These are phyloP conservation scores for Vesta saturnalis DNA, from an alignment of 2,888 invertebrate species.

Conservation along the genomic window DNA sequence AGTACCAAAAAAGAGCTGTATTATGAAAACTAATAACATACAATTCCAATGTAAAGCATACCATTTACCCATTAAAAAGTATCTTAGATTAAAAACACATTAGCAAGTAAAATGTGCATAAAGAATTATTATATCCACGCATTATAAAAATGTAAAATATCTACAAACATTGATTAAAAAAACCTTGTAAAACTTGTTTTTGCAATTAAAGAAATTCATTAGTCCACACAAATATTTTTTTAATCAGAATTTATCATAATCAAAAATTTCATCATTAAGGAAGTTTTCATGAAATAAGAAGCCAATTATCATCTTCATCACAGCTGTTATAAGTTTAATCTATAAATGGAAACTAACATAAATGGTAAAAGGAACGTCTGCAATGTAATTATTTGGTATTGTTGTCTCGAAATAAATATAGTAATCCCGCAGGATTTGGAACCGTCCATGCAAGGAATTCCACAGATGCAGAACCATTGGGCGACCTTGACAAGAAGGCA, in stretches of 20 bases:
- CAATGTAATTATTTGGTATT: slow-evolving; percentile 7
- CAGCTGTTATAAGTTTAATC: background rate
- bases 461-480: slow-evolving; percentile 36
- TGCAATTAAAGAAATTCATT: too few species aligned
- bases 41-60: too few species aligned
- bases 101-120: too few species aligned
- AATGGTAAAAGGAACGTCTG: slow-evolving; percentile 15
- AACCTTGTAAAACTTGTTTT: too few species aligned
- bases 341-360: slow-evolving; percentile 18
- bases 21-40: too few species aligned
- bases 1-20: too few species aligned
- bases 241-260: background rate
- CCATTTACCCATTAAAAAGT: too few species aligned
- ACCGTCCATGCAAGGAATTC: slow-evolving; percentile 41
- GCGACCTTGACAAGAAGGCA: slow-evolving; percentile 55
- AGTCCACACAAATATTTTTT: background rate
- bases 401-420: slow-evolving; percentile 12
- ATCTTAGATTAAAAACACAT: too few species aligned
- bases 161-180: too few species aligned
- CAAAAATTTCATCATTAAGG: too few species aligned
- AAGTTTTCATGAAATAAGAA: background rate
- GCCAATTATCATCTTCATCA: background rate
- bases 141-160: too few species aligned
- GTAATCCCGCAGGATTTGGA: slow-evolving; percentile 31
- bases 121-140: too few species aligned